Evolutionary conservation across 2,797 vertebrate genomes (phyloP), one percentile per base, ranked within the genome.

Genomic region (Dicrostonyx torquatus): DNA sequence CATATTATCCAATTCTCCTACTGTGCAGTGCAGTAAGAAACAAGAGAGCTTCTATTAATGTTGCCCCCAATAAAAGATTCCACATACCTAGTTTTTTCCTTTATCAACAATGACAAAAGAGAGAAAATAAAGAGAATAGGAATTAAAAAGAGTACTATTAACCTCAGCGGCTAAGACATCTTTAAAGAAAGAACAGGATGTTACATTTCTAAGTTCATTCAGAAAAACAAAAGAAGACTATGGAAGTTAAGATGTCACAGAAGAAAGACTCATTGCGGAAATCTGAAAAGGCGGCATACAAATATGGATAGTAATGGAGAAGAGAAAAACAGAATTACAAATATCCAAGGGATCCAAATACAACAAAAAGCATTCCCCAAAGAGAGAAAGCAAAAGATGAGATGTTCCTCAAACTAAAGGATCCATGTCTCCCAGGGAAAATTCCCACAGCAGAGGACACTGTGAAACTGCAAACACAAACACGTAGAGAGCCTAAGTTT

Each of bases 151-250:
- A 77, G 9, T 17, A 86, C 43, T 3, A 43, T 78, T 70, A 92
- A 95, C 37, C 29, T 96, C 70, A 91, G 31, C 34, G 75, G 26
- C 7, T 77, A 80, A 82, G 60, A 84, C 53, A 85, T 43, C 48
- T 77, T n/a, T 85, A 20, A 48, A 15, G 70, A 91, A 60, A 96
- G 34, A 93, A 62, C 17, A 87, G 24, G 18, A 94, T 75, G 29
- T 22, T 80, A 53, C 24, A 80, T 80, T 64, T 87, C 92, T 53
- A 96, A 82, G 22, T 80, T 91, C n/a, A 78, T 68, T 97, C 18
- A 88, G 92, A 87, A 95, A 22, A 86, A 77, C 18, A 84, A 75
- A 66, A 76, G 48, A 77, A 62, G 3, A 4, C 50, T 58, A 37
- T 11, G 9, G 45, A 80, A 94, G 93, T 90, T 66, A 87, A 94